Percentiles rank a stretch among this genome's conserved stretches.
Evolutionary conservation across 2,888 invertebrate genomes (phyloP).

Genomic region (Phortica magna): DNA sequence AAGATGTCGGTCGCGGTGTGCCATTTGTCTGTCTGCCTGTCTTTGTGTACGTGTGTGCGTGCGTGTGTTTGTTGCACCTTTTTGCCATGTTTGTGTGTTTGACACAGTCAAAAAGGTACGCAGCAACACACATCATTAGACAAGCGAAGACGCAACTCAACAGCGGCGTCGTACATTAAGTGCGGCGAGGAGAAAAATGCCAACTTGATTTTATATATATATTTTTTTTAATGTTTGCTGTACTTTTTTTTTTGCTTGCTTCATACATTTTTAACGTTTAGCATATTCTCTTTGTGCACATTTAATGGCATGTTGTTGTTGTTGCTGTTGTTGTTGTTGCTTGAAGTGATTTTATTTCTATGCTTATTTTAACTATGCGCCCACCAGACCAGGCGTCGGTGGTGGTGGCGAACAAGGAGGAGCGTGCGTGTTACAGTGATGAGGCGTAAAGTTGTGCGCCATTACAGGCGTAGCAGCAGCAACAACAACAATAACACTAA

Average conservation of each 20-base stretch:
- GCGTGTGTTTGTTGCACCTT: not conserved
- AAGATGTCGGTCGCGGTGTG: not conserved
- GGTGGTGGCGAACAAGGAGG: not conserved
- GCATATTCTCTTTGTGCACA: constrained; percentile 66
- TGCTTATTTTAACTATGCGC: constrained; percentile 6
- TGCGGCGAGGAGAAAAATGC: not conserved
- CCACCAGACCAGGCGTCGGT: no score
- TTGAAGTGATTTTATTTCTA: not conserved
- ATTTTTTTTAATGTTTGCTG: constrained; percentile 5
- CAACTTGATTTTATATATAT: not conserved
- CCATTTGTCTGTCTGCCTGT: not conserved
- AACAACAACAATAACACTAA: constrained; percentile 2
- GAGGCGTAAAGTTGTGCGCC: not conserved
- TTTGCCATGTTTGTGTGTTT: not conserved
- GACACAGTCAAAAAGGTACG: not conserved
- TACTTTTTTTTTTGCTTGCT: constrained; percentile 22
- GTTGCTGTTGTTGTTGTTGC: constrained; percentile 30
- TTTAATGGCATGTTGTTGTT: constrained; percentile 47
- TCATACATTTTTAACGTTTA: constrained; percentile 60
- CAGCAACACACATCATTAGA: constrained; percentile 29
- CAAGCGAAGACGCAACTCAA: not conserved
- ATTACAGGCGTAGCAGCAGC: not conserved
- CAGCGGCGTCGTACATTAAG: no score
- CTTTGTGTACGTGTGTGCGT: not conserved
- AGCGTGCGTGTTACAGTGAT: not conserved